Evolutionary conservation across 2,113 vertebrate species (phyloP).

Genomic region (Rana temporaria): DNA sequence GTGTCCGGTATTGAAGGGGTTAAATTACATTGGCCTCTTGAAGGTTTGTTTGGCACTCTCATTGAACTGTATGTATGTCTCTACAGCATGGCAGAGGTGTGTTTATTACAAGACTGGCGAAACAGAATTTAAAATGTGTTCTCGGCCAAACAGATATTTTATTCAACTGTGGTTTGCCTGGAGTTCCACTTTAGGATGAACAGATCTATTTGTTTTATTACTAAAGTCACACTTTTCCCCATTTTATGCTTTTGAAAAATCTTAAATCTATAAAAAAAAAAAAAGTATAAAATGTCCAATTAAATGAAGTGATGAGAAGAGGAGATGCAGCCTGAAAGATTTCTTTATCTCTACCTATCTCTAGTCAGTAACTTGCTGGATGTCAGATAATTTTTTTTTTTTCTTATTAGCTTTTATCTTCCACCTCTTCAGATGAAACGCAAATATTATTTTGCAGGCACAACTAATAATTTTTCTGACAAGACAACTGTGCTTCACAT

Average conservation of each 20-base stretch:
- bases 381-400: slow-evolving; percentile 40
- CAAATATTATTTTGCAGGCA: slow-evolving; percentile 26
- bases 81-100: no score
- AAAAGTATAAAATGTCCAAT: background rate
- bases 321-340: background rate
- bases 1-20: no score
- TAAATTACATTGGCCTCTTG: no score
- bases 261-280: background rate
- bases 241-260: background rate
- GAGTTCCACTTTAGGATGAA: no score
- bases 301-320: background rate
- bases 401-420: slow-evolving; percentile 28
- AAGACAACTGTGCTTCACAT: slow-evolving; percentile 21
- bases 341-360: slow-evolving; percentile 1
- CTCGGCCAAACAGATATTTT: no score
- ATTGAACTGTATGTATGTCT: no score
- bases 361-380: background rate
- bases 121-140: no score
- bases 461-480: slow-evolving; percentile 40
- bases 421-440: slow-evolving; percentile 13
- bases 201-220: no score
- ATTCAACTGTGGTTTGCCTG: no score
- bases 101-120: no score
- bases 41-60: no score
- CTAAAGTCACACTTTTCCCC: no score